Percentiles rank a stretch among this genome's conserved stretches.
Conservation (phyloP, 2,888 invertebrate genomes). For the Ephialtes manifestator region DNA sequence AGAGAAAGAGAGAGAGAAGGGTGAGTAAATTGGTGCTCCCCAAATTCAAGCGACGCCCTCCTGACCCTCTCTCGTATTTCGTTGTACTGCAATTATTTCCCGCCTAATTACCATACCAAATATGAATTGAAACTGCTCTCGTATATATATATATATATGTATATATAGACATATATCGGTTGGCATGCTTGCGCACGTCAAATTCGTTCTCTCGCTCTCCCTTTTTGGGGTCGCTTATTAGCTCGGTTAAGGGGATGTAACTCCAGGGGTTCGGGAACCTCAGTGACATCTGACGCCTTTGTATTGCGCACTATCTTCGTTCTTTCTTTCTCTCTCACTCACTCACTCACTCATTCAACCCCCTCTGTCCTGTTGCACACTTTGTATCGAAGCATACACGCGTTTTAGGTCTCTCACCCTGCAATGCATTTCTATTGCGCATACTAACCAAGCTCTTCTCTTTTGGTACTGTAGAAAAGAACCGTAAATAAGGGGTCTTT, state of each 20-base stretch:
- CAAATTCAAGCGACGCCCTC: conserved; percentile 56
- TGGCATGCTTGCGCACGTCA: conserved; percentile 72
- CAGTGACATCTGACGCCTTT: conserved; percentile 80
- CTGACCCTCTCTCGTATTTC: conserved; percentile 70
- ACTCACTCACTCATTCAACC: conserved; percentile 53
- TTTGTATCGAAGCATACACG: conserved; percentile 32
- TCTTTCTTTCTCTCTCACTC: conserved; percentile 54
- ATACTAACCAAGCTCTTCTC: conserved; percentile 42
- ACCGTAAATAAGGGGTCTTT: conserved; percentile 80
- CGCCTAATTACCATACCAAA: conserved; percentile 84
- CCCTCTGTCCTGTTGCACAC: conserved; percentile 36
- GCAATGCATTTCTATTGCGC: conserved; percentile 8
- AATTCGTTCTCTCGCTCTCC: conserved; percentile 69
- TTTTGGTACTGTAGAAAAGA: conserved; percentile 67
- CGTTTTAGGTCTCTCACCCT: conserved; percentile 46
- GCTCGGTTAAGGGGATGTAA: conserved; percentile 80
- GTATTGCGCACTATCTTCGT: conserved; percentile 71
- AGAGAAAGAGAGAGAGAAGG: background rate
- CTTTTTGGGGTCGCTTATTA: conserved; percentile 84
- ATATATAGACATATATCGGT: conserved; percentile 40
- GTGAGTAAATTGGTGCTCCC: conserved; percentile 48
- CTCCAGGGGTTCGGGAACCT: conserved; percentile 72
- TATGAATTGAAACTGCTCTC: conserved; percentile 82
- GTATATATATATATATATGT: conserved; percentile 45
- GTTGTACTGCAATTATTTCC: conserved; percentile 80